Evolutionary conservation across 2,113 vertebrate species (phyloP).

Genomic region (Bos javanicus): DNA sequence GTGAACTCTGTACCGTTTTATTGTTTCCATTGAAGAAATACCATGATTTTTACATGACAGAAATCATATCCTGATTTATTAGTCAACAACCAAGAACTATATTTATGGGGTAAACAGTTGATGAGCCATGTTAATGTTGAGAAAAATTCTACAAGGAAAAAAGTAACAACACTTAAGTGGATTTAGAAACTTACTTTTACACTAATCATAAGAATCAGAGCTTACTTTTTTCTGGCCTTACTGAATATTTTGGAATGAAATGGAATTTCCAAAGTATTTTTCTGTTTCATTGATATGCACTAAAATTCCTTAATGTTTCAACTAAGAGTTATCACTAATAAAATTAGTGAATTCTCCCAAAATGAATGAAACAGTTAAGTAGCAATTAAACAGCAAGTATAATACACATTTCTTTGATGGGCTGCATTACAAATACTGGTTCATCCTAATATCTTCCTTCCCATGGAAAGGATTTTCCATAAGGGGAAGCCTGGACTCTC

Average conservation of each 20-base stretch:
- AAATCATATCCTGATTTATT: neutral
- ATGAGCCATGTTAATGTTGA: neutral
- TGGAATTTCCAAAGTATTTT: neutral
- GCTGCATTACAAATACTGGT: neutral
- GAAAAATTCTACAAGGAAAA: neutral
- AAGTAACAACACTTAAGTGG: neutral
- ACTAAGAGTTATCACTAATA: neutral
- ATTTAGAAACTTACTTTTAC: neutral
- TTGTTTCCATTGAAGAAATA: neutral
- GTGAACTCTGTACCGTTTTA: neutral
- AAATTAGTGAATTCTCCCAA: conserved; percentile 12
- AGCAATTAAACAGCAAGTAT: neutral
- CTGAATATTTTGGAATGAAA: neutral
- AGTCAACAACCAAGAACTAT: conserved; percentile 3
- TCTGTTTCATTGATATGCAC: neutral
- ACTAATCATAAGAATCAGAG: neutral
- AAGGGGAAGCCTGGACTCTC: neutral
- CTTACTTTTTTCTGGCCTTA: neutral
- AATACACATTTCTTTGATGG: neutral
- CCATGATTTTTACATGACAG: neutral
- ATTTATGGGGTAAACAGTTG: neutral
- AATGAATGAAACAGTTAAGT: neutral
- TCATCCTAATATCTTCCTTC: neutral
- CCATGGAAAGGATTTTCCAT: neutral
- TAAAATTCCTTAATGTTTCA: neutral